Evolutionary conservation across 2,888 invertebrate genomes (phyloP).

Genomic region (Rhamphomyia laevipes): DNA sequence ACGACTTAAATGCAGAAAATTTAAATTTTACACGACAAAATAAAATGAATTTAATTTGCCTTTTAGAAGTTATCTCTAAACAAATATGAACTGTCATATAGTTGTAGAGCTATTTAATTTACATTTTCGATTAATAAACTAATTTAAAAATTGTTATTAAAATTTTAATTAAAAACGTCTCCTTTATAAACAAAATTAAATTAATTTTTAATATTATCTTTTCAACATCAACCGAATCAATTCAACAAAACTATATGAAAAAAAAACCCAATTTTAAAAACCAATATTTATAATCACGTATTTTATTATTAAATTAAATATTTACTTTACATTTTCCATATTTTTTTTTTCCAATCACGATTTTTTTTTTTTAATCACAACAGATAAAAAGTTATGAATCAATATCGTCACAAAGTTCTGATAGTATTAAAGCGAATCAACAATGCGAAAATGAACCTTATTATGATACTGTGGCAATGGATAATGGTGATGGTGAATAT

Average conservation of each 20-base stretch:
- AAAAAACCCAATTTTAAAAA: background rate
- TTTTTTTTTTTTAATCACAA: slow-evolving; percentile 5
- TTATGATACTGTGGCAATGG: slow-evolving; percentile 60
- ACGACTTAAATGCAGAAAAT: no score
- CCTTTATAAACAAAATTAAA: no score
- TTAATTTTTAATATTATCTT: no score
- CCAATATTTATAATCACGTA: background rate
- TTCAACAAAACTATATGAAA: no score
- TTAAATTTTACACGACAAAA: no score
- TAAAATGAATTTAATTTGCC: no score
- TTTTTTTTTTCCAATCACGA: no score
- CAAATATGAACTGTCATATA: no score
- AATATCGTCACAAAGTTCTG: slow-evolving; percentile 51
- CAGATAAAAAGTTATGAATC: slow-evolving; percentile 56
- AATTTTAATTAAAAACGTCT: background rate
- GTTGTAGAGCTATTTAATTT: no score
- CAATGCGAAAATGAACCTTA: slow-evolving; percentile 52
- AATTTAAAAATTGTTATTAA: background rate
- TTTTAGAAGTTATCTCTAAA: no score
- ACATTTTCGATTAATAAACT: background rate
- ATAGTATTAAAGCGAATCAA: slow-evolving; percentile 42
- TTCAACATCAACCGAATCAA: no score
- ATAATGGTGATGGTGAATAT: slow-evolving; percentile 57
- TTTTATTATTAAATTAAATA: background rate
- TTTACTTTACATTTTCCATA: no score